Conservation (phyloP, 1,140 invertebrate species). For the Reticulitermes speratus region DNA sequence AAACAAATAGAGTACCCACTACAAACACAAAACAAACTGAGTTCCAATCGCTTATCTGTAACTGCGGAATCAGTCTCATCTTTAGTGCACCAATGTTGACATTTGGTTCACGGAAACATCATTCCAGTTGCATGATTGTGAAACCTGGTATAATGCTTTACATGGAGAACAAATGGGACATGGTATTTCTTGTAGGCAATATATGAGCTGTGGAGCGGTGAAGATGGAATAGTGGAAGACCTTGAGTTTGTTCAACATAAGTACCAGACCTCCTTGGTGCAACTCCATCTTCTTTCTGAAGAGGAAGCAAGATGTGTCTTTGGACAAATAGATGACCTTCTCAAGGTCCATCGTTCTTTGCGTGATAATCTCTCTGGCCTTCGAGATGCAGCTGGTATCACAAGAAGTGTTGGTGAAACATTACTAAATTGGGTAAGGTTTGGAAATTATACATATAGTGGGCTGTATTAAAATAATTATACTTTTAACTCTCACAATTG, state of each 20-base stretch:
- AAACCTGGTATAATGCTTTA: no score
- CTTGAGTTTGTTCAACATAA: slow-evolving; percentile 50
- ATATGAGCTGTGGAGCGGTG: slow-evolving; percentile 57
- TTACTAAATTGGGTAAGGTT: slow-evolving; percentile 53
- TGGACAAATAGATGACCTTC: slow-evolving; percentile 45
- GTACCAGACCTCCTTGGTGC: slow-evolving; percentile 52
- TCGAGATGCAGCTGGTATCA: slow-evolving; percentile 52
- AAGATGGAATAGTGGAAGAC: slow-evolving; percentile 56
- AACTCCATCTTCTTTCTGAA: slow-evolving; percentile 49
- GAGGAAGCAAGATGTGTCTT: slow-evolving; percentile 53
- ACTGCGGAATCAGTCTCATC: no score
- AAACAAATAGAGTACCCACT: no score
- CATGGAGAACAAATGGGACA: no score
- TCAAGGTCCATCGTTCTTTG: slow-evolving; percentile 49
- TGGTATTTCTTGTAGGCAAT: slow-evolving; percentile 49
- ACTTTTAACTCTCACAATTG: no score
- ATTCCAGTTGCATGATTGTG: no score
- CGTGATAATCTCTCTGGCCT: slow-evolving; percentile 47
- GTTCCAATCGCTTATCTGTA: no score
- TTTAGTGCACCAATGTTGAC: no score
- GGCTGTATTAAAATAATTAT: no score
- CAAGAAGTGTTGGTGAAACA: slow-evolving; percentile 49
- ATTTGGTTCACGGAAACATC: no score
- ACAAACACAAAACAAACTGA: no score
- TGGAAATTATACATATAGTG: slow-evolving; percentile 29